Conservation (phyloP, 2,797 vertebrate species). For the Myotis planiceps region DNA sequence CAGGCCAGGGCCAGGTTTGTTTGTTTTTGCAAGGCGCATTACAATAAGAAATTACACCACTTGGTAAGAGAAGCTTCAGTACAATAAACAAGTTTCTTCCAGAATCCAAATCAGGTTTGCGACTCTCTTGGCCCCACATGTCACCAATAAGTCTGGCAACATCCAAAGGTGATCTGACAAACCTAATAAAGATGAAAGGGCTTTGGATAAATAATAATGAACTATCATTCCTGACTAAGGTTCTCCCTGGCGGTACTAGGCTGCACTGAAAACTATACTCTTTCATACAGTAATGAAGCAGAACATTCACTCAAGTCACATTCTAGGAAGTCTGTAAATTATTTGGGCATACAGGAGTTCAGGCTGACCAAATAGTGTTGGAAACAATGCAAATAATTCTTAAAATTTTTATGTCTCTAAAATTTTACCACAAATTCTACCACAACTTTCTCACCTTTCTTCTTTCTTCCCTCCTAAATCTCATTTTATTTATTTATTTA, state of each 20-base stretch:
- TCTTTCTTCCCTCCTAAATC: not conserved
- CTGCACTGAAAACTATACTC: not conserved
- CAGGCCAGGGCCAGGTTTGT: not conserved
- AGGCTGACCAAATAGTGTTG: not conserved
- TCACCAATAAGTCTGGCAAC: not conserved
- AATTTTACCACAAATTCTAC: constrained; percentile 9
- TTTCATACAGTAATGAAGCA: not conserved
- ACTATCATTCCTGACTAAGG: not conserved
- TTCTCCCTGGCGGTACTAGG: not conserved
- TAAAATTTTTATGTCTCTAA: not conserved
- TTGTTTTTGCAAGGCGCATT: not conserved
- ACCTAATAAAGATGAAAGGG: not conserved
- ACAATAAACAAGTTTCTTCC: not conserved
- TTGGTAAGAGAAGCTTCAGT: not conserved
- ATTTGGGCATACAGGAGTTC: not conserved
- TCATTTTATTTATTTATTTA: too few relatives aligned
- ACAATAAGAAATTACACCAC: not conserved
- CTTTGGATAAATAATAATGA: not conserved
- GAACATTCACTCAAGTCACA: not conserved
- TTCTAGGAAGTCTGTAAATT: not conserved
- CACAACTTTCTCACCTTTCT: not conserved
- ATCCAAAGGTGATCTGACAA: not conserved
- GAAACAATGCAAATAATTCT: not conserved
- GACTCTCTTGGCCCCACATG: not conserved
- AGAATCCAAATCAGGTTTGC: not conserved